phyloP scores from a whole-genome alignment of 2,888 invertebrate species.

The Volucella bombylans region DNA sequence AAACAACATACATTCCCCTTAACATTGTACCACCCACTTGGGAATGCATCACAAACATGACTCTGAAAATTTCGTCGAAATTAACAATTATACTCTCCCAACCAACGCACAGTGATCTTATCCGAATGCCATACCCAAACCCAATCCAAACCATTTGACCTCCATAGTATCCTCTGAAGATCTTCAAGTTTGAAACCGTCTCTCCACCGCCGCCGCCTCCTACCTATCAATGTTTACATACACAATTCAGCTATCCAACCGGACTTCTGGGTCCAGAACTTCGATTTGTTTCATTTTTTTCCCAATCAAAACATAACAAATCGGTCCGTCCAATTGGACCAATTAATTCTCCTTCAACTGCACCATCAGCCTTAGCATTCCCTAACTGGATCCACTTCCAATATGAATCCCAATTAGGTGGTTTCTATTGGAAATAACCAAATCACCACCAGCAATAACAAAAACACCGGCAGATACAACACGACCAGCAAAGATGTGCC shows the following conservation, averaged over 20 bases:
- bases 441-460: constrained; percentile 4
- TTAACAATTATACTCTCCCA: constrained; percentile 26
- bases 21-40: not conserved
- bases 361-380: not conserved
- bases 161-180: constrained; percentile 15
- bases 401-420: constrained; percentile 55
- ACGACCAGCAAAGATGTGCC: not conserved
- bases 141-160: constrained; percentile 10
- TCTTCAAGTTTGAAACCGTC: not conserved
- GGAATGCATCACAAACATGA: constrained; percentile 21
- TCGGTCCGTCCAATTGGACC: constrained; percentile 62
- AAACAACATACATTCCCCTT: constrained; percentile 6
- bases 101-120: constrained; percentile 14
- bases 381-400: constrained; percentile 22
- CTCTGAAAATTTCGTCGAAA: not conserved
- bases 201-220: not conserved
- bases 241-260: not conserved
- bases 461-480: constrained; percentile 10
- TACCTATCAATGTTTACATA: constrained; percentile 16
- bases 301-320: constrained; percentile 70
- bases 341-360: constrained; percentile 49
- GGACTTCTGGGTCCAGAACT: constrained; percentile 15
- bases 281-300: constrained; percentile 60
- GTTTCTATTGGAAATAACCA: constrained; percentile 1
- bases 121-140: not conserved